phyloP scores from a whole-genome alignment of 2,797 vertebrate genomes.

The Microchirus variegatus region DNA sequence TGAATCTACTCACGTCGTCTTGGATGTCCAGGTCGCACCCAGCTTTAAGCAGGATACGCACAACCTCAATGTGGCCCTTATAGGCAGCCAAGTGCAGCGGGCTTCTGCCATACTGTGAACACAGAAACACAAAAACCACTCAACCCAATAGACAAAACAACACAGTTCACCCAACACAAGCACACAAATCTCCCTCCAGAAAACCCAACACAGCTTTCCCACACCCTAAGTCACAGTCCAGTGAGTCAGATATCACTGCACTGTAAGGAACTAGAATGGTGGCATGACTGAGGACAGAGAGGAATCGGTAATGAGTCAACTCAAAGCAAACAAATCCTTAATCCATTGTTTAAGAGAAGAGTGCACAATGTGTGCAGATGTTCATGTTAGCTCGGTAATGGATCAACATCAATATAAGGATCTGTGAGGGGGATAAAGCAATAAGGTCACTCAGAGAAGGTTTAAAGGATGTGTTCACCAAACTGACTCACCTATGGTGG shows the following conservation, averaged over 20 bases:
- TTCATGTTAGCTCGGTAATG: slow-evolving; percentile 13
- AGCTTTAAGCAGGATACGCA: slow-evolving; percentile 92
- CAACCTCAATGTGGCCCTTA: slow-evolving; percentile 92
- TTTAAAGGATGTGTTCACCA: background rate
- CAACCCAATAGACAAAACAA: slow-evolving; percentile 4
- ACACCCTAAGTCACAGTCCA: background rate
- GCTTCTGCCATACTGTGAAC: slow-evolving; percentile 91
- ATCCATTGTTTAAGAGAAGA: slow-evolving; percentile 41
- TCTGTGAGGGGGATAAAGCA: background rate
- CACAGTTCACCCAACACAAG: background rate
- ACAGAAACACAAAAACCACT: slow-evolving; percentile 50
- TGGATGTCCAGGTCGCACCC: slow-evolving; percentile 95
- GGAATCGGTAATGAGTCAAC: slow-evolving; percentile 39
- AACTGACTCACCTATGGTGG: background rate
- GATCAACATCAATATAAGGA: slow-evolving; percentile 22
- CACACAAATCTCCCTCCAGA: background rate
- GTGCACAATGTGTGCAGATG: slow-evolving; percentile 42
- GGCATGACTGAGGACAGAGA: slow-evolving; percentile 16
- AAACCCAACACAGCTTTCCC: background rate
- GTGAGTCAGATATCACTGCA: background rate
- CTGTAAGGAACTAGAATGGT: background rate
- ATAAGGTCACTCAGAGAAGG: background rate
- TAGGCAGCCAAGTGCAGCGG: slow-evolving; percentile 93
- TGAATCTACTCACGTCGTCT: slow-evolving; percentile 91
- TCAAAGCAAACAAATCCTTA: slow-evolving; percentile 59